These are phyloP conservation scores for Lasius platythorax DNA, from an alignment of 2,888 invertebrate genomes.

Conservation along the genomic window DNA sequence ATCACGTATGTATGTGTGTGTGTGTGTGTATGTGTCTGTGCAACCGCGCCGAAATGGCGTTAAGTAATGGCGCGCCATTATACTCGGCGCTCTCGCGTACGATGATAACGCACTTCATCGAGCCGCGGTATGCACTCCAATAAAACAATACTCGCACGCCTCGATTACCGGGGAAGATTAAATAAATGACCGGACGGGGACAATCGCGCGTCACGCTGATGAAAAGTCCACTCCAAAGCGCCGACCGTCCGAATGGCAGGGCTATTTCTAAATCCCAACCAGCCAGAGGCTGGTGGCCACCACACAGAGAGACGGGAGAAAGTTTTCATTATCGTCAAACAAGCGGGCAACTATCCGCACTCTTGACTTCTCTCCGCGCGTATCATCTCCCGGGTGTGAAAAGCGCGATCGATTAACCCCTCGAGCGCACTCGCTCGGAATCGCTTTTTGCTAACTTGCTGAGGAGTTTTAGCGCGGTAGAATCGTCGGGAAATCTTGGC, in stretches of 20 bases:
- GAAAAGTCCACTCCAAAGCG: constrained; percentile 46
- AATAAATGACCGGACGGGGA: constrained; percentile 56
- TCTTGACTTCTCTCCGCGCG: constrained; percentile 47
- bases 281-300: neutral
- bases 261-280: constrained; percentile 56
- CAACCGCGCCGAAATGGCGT: constrained; percentile 42
- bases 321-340: constrained; percentile 56
- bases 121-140: constrained; percentile 54
- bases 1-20: neutral
- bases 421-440: constrained; percentile 39
- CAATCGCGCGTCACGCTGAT: constrained; percentile 52
- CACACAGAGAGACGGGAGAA: constrained; percentile 21
- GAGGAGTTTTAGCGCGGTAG: constrained; percentile 41
- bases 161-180: constrained; percentile 54
- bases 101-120: constrained; percentile 51
- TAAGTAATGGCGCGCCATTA: constrained; percentile 46
- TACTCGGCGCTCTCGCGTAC: constrained; percentile 36
- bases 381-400: constrained; percentile 49
- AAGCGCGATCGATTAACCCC: constrained; percentile 56
- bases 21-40: neutral
- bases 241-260: neutral
- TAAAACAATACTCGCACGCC: constrained; percentile 53
- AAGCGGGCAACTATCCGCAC: constrained; percentile 50
- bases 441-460: constrained; percentile 44
- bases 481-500: constrained; percentile 40